These are phyloP conservation scores for Apteryx owenii DNA, from an alignment of 2,113 vertebrate species.

Conservation along the genomic window DNA sequence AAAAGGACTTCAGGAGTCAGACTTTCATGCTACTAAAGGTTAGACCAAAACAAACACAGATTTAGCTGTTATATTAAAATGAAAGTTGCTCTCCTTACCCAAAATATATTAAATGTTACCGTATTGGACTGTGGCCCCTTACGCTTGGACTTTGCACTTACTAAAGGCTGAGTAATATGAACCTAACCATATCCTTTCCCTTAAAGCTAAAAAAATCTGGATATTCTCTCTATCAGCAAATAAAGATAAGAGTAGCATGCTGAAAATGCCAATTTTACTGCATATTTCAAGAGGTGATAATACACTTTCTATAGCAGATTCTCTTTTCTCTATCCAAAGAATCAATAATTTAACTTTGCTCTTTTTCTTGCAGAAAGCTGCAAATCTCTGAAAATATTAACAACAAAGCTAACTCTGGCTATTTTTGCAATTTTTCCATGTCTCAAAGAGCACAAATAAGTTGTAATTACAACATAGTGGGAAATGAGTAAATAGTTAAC, in stretches of 20 bases:
- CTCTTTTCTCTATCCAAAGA: conserved; percentile 61
- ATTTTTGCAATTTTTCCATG: conserved; percentile 37
- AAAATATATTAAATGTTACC: background rate
- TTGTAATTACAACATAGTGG: conserved; percentile 27
- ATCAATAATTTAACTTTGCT: conserved; percentile 26
- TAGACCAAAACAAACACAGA: background rate
- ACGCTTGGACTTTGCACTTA: background rate
- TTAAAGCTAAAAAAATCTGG: conserved; percentile 77
- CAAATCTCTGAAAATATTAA: conserved; percentile 67
- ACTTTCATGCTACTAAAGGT: background rate
- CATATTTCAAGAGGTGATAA: conserved; percentile 76
- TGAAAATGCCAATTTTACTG: conserved; percentile 79
- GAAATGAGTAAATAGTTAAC: conserved; percentile 52
- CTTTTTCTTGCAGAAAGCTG: conserved; percentile 21
- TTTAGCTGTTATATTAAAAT: background rate
- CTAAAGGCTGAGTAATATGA: conserved; percentile 65
- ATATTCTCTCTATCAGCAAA: conserved; percentile 82
- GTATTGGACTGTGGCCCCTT: background rate
- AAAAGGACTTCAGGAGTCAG: background rate
- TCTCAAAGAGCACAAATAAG: conserved; percentile 49
- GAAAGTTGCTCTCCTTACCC: conserved; percentile 14
- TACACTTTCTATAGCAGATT: conserved; percentile 66
- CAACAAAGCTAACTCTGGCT: conserved; percentile 31
- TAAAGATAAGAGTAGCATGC: conserved; percentile 83
- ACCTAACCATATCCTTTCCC: conserved; percentile 55